Evolutionary conservation across 2,888 invertebrate species (phyloP).

Genomic region (Tineola bisselliella): DNA sequence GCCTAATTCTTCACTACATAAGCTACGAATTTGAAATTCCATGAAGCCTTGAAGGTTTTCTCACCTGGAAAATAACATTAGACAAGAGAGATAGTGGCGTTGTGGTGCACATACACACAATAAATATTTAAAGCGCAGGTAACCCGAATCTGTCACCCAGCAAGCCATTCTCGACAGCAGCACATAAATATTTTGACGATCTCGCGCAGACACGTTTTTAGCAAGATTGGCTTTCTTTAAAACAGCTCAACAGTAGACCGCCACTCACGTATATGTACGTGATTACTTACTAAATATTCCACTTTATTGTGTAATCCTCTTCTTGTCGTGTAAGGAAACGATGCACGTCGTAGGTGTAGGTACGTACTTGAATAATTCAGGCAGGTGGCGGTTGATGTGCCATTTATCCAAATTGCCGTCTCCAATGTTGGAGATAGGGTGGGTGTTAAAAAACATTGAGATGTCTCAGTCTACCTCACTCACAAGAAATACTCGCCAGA

Average conservation of each 20-base stretch:
- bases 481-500: background rate
- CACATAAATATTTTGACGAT: constrained; percentile 9
- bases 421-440: constrained; percentile 28
- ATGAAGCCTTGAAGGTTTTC: background rate
- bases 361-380: constrained; percentile 53
- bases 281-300: constrained; percentile 61
- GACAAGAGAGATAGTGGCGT: background rate
- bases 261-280: constrained; percentile 30
- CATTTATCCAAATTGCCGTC: constrained; percentile 62
- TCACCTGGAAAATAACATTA: background rate
- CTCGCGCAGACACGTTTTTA: background rate
- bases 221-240: constrained; percentile 2
- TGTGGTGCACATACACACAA: constrained; percentile 4
- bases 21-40: too few species aligned
- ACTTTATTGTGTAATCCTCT: constrained; percentile 55
- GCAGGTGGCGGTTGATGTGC: constrained; percentile 43
- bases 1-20: too few species aligned
- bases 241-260: background rate
- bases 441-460: constrained; percentile 52
- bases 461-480: background rate
- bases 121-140: constrained; percentile 2
- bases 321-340: constrained; percentile 51
- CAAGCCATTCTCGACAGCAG: background rate
- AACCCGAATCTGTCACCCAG: constrained; percentile 9
- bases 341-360: constrained; percentile 31